Base-by-base conservation (phyloP, 2,888 invertebrate species). In the Patella depressa region DNA sequence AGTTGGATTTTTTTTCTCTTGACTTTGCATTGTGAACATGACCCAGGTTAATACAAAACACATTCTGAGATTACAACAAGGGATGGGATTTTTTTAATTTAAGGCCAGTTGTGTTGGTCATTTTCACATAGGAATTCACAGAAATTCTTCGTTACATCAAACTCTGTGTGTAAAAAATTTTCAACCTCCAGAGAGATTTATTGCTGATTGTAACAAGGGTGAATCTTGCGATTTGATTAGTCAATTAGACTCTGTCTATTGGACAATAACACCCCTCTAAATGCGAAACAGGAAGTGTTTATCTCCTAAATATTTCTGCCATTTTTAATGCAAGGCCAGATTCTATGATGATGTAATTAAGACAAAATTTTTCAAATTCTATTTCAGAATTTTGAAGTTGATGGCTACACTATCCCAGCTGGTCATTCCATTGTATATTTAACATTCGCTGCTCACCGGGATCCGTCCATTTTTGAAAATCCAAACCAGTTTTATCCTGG, bases 361-460 rank as follows among this genome's bases (percentile, higher is more conserved):
- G 29, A 34, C 24, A 17, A 9, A 45, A 34, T 5, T 34, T 34
- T 34, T 45, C 45, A 9, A 45, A 45, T 7, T 12, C 53, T 72
- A n/a, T 78, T 79, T 3, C 80, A 89, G 88, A 85, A 86, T 71
- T 79, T 85, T 65, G 77, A 55, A 7, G 75, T 85, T 9, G 88
- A 83, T 75, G 89, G 88, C 0, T 88, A 84, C 78, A 82, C 79
- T 53, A 78, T 90, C 45, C 85, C 86, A 3, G 83, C 81, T 34
- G 89, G 87, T 34, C 83, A 86, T 72, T 79, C 83, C 17, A 78
- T 82, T 11, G 75, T 90, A 11, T 89, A 84, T 79, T 80, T 87
- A 71, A 88, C 88, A 17, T 83, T 84, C 69, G 84, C 87, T 14
- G 88, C 88, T 19, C 89, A 89, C 34, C 79, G 88, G 69, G 90